phyloP scores from a whole-genome alignment of 2,888 invertebrate genomes.

The Phyto melanocephala region DNA sequence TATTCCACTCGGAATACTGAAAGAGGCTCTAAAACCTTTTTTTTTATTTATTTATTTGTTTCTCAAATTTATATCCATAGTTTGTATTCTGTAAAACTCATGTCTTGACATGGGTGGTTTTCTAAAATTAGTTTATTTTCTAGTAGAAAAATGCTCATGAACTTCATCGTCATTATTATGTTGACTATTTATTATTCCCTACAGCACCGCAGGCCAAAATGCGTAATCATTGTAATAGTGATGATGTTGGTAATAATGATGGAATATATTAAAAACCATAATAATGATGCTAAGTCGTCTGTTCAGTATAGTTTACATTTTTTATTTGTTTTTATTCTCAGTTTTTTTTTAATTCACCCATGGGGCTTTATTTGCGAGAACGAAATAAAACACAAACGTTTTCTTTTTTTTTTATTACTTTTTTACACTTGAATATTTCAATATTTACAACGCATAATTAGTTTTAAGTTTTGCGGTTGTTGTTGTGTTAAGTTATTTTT shows the following conservation, averaged over 20 bases:
- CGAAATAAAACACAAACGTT: not conserved
- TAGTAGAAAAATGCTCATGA: not conserved
- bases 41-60: no score
- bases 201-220: not conserved
- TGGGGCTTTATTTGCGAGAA: slow-evolving; percentile 44
- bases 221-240: slow-evolving; percentile 29
- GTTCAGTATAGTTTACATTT: no score
- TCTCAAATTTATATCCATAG: no score
- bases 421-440: not conserved
- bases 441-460: not conserved
- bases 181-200: not conserved
- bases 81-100: no score
- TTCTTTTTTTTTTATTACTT: not conserved
- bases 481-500: not conserved
- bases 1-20: no score
- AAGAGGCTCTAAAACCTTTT: no score
- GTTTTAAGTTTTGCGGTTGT: not conserved
- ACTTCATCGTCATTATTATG: not conserved
- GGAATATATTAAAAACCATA: slow-evolving; percentile 17
- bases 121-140: slow-evolving; percentile 23
- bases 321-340: not conserved
- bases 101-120: slow-evolving; percentile 42
- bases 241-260: slow-evolving; percentile 24
- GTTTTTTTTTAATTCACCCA: slow-evolving; percentile 48
- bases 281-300: slow-evolving; percentile 7